These are phyloP conservation scores for Malacosoma neustria DNA, from an alignment of 2,888 invertebrate genomes.

Conservation along the genomic window DNA sequence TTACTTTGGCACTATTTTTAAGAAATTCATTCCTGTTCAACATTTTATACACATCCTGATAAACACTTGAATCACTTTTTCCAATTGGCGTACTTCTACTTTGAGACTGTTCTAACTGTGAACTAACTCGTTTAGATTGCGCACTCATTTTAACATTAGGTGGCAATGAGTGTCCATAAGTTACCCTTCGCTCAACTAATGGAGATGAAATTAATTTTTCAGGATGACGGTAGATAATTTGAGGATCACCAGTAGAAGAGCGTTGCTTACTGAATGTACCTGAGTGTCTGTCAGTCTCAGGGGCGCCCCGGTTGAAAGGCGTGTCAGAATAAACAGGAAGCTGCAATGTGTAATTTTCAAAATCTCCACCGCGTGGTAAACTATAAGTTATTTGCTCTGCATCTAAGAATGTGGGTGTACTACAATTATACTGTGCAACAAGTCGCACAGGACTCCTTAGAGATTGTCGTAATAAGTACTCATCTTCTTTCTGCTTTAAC, in stretches of 20 bases:
- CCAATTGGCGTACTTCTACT: not conserved
- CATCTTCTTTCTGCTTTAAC: slow-evolving; percentile 77
- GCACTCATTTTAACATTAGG: not conserved
- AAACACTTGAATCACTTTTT: slow-evolving; percentile 17
- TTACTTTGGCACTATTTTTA: slow-evolving; percentile 16
- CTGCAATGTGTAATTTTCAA: slow-evolving; percentile 20
- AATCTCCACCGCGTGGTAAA: slow-evolving; percentile 40
- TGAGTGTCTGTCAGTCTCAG: slow-evolving; percentile 50
- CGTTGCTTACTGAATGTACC: slow-evolving; percentile 42
- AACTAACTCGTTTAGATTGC: slow-evolving; percentile 45
- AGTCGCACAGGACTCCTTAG: slow-evolving; percentile 20
- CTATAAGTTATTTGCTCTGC: slow-evolving; percentile 40
- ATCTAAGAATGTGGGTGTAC: slow-evolving; percentile 32
- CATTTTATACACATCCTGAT: slow-evolving; percentile 13
- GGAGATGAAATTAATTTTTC: slow-evolving; percentile 25
- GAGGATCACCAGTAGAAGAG: slow-evolving; percentile 23
- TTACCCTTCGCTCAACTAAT: not conserved
- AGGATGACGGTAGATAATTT: slow-evolving; percentile 43
- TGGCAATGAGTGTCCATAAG: not conserved
- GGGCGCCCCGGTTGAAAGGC: slow-evolving; percentile 42
- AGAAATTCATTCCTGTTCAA: slow-evolving; percentile 15
- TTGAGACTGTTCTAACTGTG: slow-evolving; percentile 27
- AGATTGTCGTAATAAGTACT: slow-evolving; percentile 53
- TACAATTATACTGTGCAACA: slow-evolving; percentile 28
- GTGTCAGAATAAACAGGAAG: slow-evolving; percentile 29